Percentiles rank a stretch among this genome's conserved stretches.
Evolutionary conservation across 2,113 vertebrate genomes (phyloP).

Genomic region (Vanacampus margaritifer): DNA sequence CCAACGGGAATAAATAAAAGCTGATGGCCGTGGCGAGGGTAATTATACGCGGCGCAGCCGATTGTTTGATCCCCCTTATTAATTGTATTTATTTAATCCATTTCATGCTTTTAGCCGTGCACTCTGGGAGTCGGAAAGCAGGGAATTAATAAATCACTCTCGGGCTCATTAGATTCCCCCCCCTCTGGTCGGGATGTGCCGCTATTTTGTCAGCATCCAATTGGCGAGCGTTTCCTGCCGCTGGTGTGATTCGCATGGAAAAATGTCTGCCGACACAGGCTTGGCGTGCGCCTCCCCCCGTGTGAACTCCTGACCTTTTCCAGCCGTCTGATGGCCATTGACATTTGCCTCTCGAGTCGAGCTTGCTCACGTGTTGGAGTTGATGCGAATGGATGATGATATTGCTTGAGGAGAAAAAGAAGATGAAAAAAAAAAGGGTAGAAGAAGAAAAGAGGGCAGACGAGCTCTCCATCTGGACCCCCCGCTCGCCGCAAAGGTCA

Average conservation of each 20-base stretch:
- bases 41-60: slow-evolving; percentile 75
- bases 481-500: slow-evolving; percentile 59
- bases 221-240: slow-evolving; percentile 56
- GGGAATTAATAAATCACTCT: slow-evolving; percentile 77
- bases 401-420: slow-evolving; percentile 58
- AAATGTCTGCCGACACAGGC: slow-evolving; percentile 42
- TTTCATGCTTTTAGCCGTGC: slow-evolving; percentile 78
- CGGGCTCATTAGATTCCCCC: slow-evolving; percentile 74
- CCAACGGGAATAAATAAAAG: slow-evolving; percentile 74
- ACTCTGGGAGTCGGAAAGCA: slow-evolving; percentile 64
- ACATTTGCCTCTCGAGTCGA: slow-evolving; percentile 73
- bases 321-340: slow-evolving; percentile 69
- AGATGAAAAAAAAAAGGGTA: slow-evolving; percentile 20
- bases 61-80: slow-evolving; percentile 78
- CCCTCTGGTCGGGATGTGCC: slow-evolving; percentile 68
- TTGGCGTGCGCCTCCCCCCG: slow-evolving; percentile 33
- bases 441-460: neutral
- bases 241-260: slow-evolving; percentile 60
- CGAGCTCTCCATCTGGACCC: slow-evolving; percentile 59
- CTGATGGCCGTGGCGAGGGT: slow-evolving; percentile 71
- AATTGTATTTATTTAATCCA: slow-evolving; percentile 82
- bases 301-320: slow-evolving; percentile 75
- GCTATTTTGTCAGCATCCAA: slow-evolving; percentile 68
- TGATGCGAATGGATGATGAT: slow-evolving; percentile 70
- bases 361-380: slow-evolving; percentile 65